Conservation (phyloP, 2,797 vertebrate genomes). For the Dendrocincla tyrannina region DNA sequence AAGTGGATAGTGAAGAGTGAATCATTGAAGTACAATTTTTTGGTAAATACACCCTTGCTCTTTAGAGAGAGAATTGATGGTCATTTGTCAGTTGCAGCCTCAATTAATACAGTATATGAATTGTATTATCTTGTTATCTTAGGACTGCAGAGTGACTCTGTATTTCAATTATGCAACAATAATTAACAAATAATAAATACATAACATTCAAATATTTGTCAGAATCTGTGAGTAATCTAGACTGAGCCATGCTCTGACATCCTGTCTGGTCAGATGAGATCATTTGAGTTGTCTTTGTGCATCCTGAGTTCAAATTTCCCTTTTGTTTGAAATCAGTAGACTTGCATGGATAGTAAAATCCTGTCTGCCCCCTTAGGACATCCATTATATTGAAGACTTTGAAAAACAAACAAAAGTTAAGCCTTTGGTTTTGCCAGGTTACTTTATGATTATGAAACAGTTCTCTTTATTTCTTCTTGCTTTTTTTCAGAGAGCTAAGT, state of each 20-base stretch:
- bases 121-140: background rate
- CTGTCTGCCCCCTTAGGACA: background rate
- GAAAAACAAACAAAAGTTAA: background rate
- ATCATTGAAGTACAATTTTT: background rate
- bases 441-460: background rate
- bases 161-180: background rate
- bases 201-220: background rate
- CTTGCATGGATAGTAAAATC: background rate
- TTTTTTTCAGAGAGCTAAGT: background rate
- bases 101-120: background rate
- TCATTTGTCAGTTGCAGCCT: background rate
- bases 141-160: background rate
- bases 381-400: background rate
- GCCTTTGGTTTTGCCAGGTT: background rate
- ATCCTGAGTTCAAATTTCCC: background rate
- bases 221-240: background rate
- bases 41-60: background rate
- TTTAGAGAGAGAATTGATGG: background rate
- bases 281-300: conserved; percentile 19
- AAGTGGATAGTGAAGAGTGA: background rate
- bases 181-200: background rate
- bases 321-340: conserved; percentile 21
- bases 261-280: conserved; percentile 22
- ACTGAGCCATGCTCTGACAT: background rate
- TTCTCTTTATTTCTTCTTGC: background rate